Evolutionary conservation across 2,888 invertebrate species (phyloP).

Genomic region (Agonopterix heracliana): DNA sequence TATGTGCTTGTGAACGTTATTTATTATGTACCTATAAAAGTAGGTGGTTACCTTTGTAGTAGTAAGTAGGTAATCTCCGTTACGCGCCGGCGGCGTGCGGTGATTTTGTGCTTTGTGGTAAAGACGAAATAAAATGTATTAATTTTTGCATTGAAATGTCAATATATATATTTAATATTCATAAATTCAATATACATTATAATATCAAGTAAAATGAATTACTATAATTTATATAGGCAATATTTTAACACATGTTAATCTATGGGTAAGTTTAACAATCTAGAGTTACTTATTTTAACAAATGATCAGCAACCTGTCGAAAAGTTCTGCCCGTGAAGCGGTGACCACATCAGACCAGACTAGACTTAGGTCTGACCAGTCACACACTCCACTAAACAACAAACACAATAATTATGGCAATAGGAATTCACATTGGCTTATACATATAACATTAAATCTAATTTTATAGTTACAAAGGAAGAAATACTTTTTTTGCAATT

Average conservation of each 20-base stretch:
- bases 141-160: constrained; percentile 63
- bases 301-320: constrained; percentile 35
- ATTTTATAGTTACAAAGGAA: constrained; percentile 30
- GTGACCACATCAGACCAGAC: no score
- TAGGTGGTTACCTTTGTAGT: no score
- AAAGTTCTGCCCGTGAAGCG: constrained; percentile 5
- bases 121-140: neutral
- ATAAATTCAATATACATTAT: constrained; percentile 77
- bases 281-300: constrained; percentile 66
- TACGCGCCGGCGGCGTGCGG: no score
- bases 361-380: no score
- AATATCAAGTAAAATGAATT: constrained; percentile 76
- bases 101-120: no score
- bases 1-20: no score
- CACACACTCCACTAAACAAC: constrained; percentile 30
- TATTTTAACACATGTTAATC: constrained; percentile 76
- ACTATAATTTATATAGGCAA: constrained; percentile 76
- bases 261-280: constrained; percentile 75
- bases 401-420: constrained; percentile 60
- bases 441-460: constrained; percentile 36
- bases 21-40: no score
- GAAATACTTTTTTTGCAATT: constrained; percentile 54
- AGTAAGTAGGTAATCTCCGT: no score
- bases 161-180: constrained; percentile 76
- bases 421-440: constrained; percentile 70